Conservation (phyloP, 2,113 vertebrate species). For the Tamias sibiricus region DNA sequence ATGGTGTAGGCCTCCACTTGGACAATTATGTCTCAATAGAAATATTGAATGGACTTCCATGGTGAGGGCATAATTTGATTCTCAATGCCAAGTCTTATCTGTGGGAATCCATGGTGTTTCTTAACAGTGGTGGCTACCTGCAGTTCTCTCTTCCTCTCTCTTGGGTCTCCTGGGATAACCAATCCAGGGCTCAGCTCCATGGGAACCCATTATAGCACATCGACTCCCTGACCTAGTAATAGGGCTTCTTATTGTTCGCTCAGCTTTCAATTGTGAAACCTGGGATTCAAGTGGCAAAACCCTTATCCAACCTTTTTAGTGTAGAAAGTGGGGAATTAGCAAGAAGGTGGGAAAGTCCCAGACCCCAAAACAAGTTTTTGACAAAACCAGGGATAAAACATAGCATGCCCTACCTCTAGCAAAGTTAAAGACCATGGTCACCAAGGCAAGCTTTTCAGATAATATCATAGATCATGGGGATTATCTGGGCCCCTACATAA, state of each 20-base stretch:
- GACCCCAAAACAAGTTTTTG: background rate
- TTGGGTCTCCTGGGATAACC: background rate
- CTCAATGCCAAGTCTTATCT: background rate
- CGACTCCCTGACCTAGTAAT: background rate
- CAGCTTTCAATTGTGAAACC: background rate
- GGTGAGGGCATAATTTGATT: background rate
- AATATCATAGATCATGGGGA: background rate
- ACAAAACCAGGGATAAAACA: background rate
- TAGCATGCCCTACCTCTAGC: fast-evolving
- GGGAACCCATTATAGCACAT: background rate
- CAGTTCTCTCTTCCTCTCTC: background rate
- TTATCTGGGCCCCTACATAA: fast-evolving
- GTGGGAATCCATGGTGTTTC: background rate
- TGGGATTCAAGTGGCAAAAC: background rate
- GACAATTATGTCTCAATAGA: background rate
- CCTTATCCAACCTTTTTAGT: background rate
- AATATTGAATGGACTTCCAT: background rate
- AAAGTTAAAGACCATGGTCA: background rate
- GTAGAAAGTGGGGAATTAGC: background rate
- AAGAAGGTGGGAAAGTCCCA: background rate
- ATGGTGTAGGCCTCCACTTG: background rate
- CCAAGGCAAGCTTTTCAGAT: background rate
- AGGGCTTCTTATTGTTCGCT: background rate
- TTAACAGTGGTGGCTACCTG: background rate
- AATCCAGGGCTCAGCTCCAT: background rate